Conservation (phyloP, 2,797 vertebrate species). For the Tapirus indicus region DNA sequence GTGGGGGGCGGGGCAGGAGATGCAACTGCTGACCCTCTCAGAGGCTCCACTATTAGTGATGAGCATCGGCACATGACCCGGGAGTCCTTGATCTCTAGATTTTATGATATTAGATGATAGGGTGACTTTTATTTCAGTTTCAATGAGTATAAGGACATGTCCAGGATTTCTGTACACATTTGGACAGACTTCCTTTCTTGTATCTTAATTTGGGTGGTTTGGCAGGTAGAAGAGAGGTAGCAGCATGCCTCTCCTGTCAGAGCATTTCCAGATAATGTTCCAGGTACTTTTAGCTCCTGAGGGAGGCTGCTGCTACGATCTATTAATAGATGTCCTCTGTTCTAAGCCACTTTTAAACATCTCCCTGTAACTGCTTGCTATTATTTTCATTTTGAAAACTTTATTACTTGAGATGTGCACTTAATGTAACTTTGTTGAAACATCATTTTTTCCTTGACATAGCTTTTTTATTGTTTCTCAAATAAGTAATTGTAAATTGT, state of each 20-base stretch:
- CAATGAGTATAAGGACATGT: not conserved
- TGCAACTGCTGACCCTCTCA: rapidly evolving
- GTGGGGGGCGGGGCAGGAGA: rapidly evolving
- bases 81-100: too few species aligned
- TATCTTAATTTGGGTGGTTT: not conserved
- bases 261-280: too few species aligned
- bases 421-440: not conserved
- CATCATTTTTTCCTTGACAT: not conserved
- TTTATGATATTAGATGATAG: not conserved
- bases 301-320: not conserved
- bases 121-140: not conserved
- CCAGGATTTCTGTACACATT: not conserved
- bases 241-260: not conserved
- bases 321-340: too few species aligned
- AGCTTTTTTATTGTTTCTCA: not conserved
- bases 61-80: not conserved
- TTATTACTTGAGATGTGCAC: not conserved
- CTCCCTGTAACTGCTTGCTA: too few species aligned
- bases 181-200: not conserved
- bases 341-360: too few species aligned
- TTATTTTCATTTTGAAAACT: not conserved
- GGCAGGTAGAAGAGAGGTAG: not conserved
- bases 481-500: not conserved
- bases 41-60: too few species aligned
- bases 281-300: too few species aligned